phyloP scores from a whole-genome alignment of 2,113 vertebrate species.

The Cyprinodon brontotheroides region DNA sequence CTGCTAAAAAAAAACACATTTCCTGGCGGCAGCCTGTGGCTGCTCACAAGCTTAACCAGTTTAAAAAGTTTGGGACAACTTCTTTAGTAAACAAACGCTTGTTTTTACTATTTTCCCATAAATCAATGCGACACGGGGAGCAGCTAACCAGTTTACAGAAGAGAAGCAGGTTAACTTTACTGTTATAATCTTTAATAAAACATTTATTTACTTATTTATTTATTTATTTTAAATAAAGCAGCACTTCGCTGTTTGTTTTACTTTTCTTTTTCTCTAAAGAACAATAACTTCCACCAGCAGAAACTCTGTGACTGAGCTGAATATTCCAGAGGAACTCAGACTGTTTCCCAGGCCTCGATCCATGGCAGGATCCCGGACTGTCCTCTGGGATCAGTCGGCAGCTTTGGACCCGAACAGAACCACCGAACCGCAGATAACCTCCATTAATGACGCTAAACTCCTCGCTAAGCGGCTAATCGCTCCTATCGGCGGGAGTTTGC shows the following conservation, averaged over 20 bases:
- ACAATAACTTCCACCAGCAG: not conserved
- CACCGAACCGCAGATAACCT: not conserved
- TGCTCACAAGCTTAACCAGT: slow-evolving; percentile 3
- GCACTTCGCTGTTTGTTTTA: not conserved
- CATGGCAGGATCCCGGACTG: slow-evolving; percentile 70
- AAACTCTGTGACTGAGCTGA: not conserved
- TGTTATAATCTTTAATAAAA: slow-evolving; percentile 13
- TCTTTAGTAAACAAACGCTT: not conserved
- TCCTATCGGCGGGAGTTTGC: slow-evolving; percentile 45
- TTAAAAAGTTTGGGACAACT: slow-evolving; percentile 13
- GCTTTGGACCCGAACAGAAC: not conserved
- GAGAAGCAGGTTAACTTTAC: slow-evolving; percentile 25
- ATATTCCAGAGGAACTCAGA: slow-evolving; percentile 45
- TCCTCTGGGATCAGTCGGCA: slow-evolving; percentile 22
- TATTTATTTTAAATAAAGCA: not conserved
- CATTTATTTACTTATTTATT: not conserved
- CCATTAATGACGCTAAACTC: not conserved
- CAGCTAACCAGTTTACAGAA: slow-evolving; percentile 11
- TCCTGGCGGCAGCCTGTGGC: not conserved
- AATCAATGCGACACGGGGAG: not conserved
- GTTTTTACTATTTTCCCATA: not conserved
- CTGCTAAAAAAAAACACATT: not conserved
- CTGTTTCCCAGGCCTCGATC: slow-evolving; percentile 80
- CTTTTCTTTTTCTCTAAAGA: not conserved
- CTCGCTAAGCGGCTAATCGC: not conserved